A percentile compares a stretch with the other conserved stretches of the same genome.
Evolutionary conservation across 2,888 invertebrate species (phyloP).

Genomic region (Ryuthela nishihirai): DNA sequence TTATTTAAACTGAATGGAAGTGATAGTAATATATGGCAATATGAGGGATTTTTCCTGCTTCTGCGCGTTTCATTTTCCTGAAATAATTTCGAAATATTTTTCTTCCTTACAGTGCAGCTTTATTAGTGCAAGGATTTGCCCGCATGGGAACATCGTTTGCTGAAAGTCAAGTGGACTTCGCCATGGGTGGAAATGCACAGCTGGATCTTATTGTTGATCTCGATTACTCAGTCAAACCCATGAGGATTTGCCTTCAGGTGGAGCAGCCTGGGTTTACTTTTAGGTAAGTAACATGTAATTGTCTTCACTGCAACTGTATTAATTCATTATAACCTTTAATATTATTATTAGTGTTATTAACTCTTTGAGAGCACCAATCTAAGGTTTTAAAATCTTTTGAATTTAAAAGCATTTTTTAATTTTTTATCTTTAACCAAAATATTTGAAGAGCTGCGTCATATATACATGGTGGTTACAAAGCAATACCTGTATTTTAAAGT

Average conservation of each 20-base stretch:
- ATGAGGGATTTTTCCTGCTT: too few relatives aligned
- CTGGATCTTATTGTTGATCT: conserved; percentile 68
- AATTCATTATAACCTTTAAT: neutral
- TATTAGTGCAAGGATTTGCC: conserved; percentile 62
- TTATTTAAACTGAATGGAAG: too few relatives aligned
- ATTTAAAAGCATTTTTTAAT: too few relatives aligned
- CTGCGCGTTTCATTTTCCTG: too few relatives aligned
- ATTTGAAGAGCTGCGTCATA: too few relatives aligned
- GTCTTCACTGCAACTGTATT: neutral
- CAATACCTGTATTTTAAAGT: too few relatives aligned
- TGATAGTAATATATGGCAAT: too few relatives aligned
- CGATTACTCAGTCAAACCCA: conserved; percentile 67
- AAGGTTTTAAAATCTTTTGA: neutral
- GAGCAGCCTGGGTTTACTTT: conserved; percentile 63
- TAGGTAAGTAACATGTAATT: conserved; percentile 53
- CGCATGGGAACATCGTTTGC: conserved; percentile 64
- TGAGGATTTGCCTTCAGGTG: conserved; percentile 69
- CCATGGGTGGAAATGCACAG: conserved; percentile 63
- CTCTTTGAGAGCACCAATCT: neutral
- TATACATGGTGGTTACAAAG: too few relatives aligned
- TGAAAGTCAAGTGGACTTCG: conserved; percentile 62
- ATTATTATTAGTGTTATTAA: too few relatives aligned
- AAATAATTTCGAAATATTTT: too few relatives aligned
- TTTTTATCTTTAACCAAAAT: too few relatives aligned
- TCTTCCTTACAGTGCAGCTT: conserved; percentile 59